These are phyloP conservation scores for Anthoscopus minutus DNA, from an alignment of 2,113 vertebrate genomes.

Conservation along the genomic window DNA sequence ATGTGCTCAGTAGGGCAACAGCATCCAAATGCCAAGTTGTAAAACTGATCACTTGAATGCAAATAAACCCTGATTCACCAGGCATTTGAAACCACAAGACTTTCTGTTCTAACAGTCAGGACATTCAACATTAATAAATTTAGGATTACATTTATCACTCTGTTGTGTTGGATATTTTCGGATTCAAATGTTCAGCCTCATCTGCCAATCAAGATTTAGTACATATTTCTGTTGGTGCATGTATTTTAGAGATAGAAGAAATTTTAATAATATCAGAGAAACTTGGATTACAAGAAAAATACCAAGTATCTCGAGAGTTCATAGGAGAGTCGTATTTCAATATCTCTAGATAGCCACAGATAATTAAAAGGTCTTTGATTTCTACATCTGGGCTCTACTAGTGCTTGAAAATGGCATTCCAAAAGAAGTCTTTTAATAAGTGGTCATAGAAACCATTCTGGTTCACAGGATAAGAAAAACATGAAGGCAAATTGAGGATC, in stretches of 20 bases:
- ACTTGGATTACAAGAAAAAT: background rate
- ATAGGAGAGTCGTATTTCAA: background rate
- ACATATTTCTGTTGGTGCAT: background rate
- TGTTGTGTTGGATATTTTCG: background rate
- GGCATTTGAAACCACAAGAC: background rate
- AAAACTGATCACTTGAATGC: background rate
- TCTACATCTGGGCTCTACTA: background rate
- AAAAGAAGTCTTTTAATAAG: background rate
- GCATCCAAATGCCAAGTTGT: background rate
- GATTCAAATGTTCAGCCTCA: background rate
- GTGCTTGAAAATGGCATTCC: background rate
- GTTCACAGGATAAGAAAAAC: background rate
- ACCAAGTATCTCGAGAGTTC: background rate
- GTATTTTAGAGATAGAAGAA: background rate
- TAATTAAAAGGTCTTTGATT: background rate
- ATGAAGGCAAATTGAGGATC: background rate
- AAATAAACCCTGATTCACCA: background rate
- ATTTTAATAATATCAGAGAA: conserved; percentile 9
- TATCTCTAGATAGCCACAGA: background rate
- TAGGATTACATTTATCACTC: background rate
- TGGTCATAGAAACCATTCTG: background rate
- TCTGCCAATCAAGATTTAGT: background rate
- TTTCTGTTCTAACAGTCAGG: background rate
- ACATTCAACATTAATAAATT: background rate
- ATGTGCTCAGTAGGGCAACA: background rate